phyloP scores from a whole-genome alignment of 2,888 invertebrate species.

The Desoria tigrina region DNA sequence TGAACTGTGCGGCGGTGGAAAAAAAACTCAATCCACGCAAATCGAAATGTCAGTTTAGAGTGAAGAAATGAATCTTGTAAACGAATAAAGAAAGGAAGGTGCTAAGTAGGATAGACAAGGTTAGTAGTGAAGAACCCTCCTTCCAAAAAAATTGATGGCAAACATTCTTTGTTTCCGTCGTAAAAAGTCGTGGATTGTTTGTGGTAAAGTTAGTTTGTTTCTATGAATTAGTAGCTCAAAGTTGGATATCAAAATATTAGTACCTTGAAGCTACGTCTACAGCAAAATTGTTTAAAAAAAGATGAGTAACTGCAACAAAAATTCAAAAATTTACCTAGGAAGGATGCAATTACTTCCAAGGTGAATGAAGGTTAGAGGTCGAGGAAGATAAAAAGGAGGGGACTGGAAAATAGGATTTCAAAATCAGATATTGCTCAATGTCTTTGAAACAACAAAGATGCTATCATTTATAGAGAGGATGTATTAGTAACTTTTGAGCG shows the following conservation, averaged over 20 bases:
- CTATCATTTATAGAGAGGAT: neutral
- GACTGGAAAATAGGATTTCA: neutral
- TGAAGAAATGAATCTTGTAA: no score
- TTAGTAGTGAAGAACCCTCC: no score
- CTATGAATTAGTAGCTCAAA: constrained; percentile 18
- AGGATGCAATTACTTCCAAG: constrained; percentile 9
- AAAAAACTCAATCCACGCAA: no score
- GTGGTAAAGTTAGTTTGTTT: constrained; percentile 15
- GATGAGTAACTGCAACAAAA: constrained; percentile 31
- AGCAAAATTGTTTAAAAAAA: constrained; percentile 35
- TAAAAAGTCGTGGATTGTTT: constrained; percentile 5
- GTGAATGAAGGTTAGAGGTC: constrained; percentile 1
- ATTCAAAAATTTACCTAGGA: constrained; percentile 19
- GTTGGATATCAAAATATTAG: constrained; percentile 18
- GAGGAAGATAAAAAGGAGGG: neutral
- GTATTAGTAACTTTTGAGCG: neutral
- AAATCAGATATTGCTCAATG: neutral
- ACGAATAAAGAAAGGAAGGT: no score
- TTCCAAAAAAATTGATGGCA: no score
- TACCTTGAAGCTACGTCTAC: constrained; percentile 23
- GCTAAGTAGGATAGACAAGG: no score
- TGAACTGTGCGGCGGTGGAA: no score
- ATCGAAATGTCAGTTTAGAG: no score
- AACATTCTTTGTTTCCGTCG: neutral
- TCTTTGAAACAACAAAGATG: constrained; percentile 10